Percentiles rank a stretch among this genome's conserved stretches.
Evolutionary conservation across 2,113 vertebrate genomes (phyloP).

Genomic region (Otus sunia): DNA sequence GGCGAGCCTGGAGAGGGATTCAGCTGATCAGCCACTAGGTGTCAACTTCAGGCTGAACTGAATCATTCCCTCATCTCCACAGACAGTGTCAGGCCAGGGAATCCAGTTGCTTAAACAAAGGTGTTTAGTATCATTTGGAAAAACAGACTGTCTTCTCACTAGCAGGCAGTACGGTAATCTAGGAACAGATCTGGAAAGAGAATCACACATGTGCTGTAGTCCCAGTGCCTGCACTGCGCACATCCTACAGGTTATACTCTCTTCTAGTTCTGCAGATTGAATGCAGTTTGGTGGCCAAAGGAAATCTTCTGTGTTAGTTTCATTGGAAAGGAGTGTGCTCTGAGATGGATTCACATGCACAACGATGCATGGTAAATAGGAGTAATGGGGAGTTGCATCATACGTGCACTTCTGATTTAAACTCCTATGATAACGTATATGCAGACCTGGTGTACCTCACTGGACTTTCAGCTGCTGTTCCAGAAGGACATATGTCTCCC

Average conservation of each 20-base stretch:
- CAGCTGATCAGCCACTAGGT: not conserved
- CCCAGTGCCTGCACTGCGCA: rapidly evolving
- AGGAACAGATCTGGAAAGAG: not conserved
- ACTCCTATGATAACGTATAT: not conserved
- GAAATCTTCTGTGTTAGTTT: not conserved
- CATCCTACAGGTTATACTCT: rapidly evolving
- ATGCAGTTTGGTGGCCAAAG: not conserved
- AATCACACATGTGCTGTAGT: rapidly evolving
- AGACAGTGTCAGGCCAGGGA: not conserved
- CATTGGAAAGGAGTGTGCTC: not conserved
- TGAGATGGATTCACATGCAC: not conserved
- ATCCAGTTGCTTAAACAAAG: not conserved
- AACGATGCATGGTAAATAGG: rapidly evolving
- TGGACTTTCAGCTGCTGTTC: not conserved
- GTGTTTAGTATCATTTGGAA: not conserved
- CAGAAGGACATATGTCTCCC: not conserved
- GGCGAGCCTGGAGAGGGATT: not conserved
- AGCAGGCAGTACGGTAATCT: rapidly evolving
- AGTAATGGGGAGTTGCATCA: rapidly evolving
- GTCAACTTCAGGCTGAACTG: not conserved
- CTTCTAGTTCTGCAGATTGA: too few relatives aligned
- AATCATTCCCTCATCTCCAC: not conserved
- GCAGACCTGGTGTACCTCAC: not conserved
- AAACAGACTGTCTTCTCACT: not conserved
- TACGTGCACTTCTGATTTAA: not conserved